Percentiles rank a stretch among this genome's conserved stretches.
phyloP scores from a whole-genome alignment of 2,888 invertebrate species.

The Apamea epomidion region DNA sequence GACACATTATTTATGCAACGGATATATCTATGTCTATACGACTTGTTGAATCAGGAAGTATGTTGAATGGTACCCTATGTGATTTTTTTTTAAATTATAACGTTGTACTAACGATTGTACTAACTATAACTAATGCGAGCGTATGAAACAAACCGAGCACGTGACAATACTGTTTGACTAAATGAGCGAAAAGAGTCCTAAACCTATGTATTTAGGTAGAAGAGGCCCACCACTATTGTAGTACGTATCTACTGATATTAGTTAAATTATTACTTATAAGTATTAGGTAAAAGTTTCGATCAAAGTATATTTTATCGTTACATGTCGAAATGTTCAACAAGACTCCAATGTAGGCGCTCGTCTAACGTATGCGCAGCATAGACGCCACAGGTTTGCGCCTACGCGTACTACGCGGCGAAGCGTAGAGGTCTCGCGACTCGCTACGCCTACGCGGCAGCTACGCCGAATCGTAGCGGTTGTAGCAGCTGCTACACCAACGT shows the following conservation, averaged over 20 bases:
- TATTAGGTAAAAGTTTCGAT: neutral
- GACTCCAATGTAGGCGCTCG: neutral
- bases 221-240: neutral
- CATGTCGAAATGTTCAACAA: neutral
- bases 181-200: too few relatives aligned
- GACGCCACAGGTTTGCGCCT: neutral
- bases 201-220: neutral
- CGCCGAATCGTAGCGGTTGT: neutral
- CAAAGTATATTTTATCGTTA: neutral
- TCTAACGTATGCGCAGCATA: neutral
- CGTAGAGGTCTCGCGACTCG: neutral
- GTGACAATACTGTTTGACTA: neutral
- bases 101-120: too few relatives aligned
- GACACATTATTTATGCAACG: neutral
- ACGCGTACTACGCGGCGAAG: neutral
- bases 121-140: neutral
- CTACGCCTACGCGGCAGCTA: neutral
- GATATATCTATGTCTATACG: neutral
- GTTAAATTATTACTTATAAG: neutral
- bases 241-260: neutral
- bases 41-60: slow-evolving; percentile 24
- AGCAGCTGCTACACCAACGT: neutral
- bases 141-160: neutral
- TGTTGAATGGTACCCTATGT: neutral
- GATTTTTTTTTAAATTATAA: too few relatives aligned